These are phyloP conservation scores for Gambelia wislizenii DNA, from an alignment of 2,797 vertebrate species.

Conservation along the genomic window DNA sequence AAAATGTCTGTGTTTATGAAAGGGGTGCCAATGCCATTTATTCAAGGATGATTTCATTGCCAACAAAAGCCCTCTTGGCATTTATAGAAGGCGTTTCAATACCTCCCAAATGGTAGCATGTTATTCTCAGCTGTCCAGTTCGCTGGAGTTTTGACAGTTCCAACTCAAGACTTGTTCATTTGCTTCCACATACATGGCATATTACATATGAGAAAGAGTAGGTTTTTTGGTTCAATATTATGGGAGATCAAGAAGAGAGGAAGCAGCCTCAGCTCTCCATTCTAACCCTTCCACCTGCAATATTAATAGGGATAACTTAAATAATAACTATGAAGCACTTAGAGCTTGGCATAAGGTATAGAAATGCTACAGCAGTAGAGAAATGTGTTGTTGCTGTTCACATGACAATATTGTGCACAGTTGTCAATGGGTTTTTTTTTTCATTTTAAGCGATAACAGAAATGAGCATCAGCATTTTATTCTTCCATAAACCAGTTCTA, in stretches of 20 bases:
- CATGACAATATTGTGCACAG: background rate
- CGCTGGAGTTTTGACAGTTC: background rate
- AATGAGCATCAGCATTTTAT: background rate
- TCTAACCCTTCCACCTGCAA: background rate
- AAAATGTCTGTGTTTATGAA: background rate
- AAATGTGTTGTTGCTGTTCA: background rate
- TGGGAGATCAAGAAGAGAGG: background rate
- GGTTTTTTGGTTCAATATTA: background rate
- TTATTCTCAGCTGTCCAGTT: background rate
- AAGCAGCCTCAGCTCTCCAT: background rate
- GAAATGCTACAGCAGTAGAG: too few relatives aligned
- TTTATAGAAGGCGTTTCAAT: background rate
- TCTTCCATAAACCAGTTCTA: background rate
- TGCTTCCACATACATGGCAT: too few relatives aligned
- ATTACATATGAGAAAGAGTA: background rate
- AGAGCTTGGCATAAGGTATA: background rate
- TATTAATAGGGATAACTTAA: background rate
- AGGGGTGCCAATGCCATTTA: background rate
- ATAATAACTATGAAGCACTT: background rate
- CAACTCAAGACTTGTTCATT: background rate
- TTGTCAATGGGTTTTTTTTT: too few relatives aligned
- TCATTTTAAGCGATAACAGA: background rate
- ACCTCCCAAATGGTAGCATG: background rate
- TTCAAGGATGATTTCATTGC: background rate
- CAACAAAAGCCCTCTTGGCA: background rate